Percentiles rank a stretch among this genome's conserved stretches.
These are phyloP conservation scores for Apogon talboti DNA, from an alignment of 2,797 vertebrate genomes.

Conservation along the genomic window DNA sequence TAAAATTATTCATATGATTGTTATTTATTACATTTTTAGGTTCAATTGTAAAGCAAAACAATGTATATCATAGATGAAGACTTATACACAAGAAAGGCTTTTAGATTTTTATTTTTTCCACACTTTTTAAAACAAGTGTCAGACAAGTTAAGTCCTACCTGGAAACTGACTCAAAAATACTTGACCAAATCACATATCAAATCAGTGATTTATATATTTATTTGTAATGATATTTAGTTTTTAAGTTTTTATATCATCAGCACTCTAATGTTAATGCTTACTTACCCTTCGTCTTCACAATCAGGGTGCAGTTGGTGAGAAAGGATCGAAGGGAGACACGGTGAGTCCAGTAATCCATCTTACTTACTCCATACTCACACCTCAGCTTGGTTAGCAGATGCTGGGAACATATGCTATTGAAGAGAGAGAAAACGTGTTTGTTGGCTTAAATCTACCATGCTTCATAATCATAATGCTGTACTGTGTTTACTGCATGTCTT, in stretches of 20 bases:
- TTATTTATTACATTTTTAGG: background rate
- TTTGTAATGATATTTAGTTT: background rate
- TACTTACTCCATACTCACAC: slow-evolving; percentile 49
- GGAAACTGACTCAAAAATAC: background rate
- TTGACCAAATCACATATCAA: slow-evolving; percentile 2
- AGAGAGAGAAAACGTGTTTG: slow-evolving; percentile 37
- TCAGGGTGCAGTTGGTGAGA: slow-evolving; percentile 89
- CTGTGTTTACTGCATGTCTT: slow-evolving; percentile 65
- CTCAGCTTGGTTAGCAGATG: slow-evolving; percentile 59
- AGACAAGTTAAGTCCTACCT: background rate
- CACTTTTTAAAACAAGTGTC: background rate
- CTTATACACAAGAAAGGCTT: background rate
- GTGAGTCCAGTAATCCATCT: slow-evolving; percentile 80
- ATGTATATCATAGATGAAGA: background rate
- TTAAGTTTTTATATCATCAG: slow-evolving; percentile 10
- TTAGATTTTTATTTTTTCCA: background rate
- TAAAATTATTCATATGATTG: background rate
- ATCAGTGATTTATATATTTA: slow-evolving; percentile 7
- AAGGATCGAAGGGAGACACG: slow-evolving; percentile 90
- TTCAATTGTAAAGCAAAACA: background rate
- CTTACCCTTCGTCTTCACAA: slow-evolving; percentile 21
- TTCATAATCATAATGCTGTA: slow-evolving; percentile 57
- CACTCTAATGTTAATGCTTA: slow-evolving; percentile 13
- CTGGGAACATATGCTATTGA: slow-evolving; percentile 54
- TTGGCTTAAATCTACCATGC: slow-evolving; percentile 56